Base-by-base conservation (phyloP, 2,888 invertebrate genomes). In the Tachina grossa region DNA sequence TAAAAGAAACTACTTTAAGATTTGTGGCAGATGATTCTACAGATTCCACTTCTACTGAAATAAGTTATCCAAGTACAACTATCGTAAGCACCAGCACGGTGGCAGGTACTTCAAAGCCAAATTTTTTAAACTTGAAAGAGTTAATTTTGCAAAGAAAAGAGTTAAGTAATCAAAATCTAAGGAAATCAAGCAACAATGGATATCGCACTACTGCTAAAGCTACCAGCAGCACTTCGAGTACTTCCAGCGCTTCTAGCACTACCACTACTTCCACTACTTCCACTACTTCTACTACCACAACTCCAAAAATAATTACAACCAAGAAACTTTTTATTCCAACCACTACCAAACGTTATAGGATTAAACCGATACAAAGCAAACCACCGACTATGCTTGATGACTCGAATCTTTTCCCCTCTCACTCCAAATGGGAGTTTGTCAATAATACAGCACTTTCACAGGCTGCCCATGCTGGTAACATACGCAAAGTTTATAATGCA, bases 401-500 rank as follows among this genome's bases (percentile, higher is more conserved):
- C 43, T 92, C 92, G 0, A 90, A 89, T 47, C 89, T 93, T 2
- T 93, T 93, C 81, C 92, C 93, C 11, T 91, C 91, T 11, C 92
- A 92, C 43, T 92, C 92, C 13, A 93, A 94, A 85, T 95, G 95
- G 95, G 94, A 95, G 89, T 93, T 94, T 89, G 93, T 95, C 0
- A 95, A 95, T 78, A 92, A 92, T 39, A 92, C 93, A 1, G 88
- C 90, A 0, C 88, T 88, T 0, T 87, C 89, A 4, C 89, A 89
- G 47, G 89, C 87, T 43, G 91, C 90, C 0, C 90, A 90, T 47
- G 88, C 88, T 0, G 88, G 89, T n/a, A 92, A 90, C 39, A 94
- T 94, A 86, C 93, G 94, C 87, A 94, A 93, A 90, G 93, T 94
- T 85, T 95, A 94, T 84, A 95, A 95, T 88, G 94, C 95, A 86